Evolutionary conservation across 1,140 invertebrate species (phyloP).

Genomic region (Micrasema longulum): DNA sequence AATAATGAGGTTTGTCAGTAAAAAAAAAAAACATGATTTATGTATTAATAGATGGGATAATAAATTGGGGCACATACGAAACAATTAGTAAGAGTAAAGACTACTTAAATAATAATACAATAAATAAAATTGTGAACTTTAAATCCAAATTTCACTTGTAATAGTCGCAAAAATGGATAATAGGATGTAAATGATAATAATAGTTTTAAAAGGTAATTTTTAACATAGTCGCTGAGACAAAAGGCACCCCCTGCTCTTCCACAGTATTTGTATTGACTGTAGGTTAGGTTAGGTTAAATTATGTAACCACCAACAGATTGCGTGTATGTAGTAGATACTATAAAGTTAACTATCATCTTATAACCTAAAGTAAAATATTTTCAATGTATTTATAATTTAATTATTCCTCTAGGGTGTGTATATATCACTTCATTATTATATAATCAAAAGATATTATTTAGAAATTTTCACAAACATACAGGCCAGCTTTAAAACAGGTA

Average conservation of each 20-base stretch:
- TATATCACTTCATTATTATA: slow-evolving; percentile 54
- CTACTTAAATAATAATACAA: slow-evolving; percentile 2
- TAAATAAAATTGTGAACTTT: neutral
- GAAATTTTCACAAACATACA: slow-evolving; percentile 24
- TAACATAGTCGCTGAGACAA: slow-evolving; percentile 40
- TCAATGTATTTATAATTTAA: slow-evolving; percentile 49
- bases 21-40: too few species aligned
- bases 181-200: slow-evolving; percentile 13
- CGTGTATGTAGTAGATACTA: slow-evolving; percentile 43
- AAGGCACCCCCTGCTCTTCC: slow-evolving; percentile 47
- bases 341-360: slow-evolving; percentile 49
- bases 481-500: neutral
- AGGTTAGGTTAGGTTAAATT: too few species aligned
- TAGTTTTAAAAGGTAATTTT: slow-evolving; percentile 5
- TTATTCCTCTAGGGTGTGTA: slow-evolving; percentile 46
- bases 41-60: too few species aligned
- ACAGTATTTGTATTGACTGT: too few species aligned
- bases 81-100: neutral
- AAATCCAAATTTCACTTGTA: too few species aligned
- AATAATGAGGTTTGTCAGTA: too few species aligned
- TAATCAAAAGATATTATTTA: slow-evolving; percentile 53
- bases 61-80: neutral
- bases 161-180: neutral
- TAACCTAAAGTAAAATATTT: slow-evolving; percentile 52
- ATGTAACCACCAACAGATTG: slow-evolving; percentile 45